Evolutionary conservation across 2,888 invertebrate species (phyloP), one percentile per base, ranked within the genome.

Genomic region (Dasypogon diadema): DNA sequence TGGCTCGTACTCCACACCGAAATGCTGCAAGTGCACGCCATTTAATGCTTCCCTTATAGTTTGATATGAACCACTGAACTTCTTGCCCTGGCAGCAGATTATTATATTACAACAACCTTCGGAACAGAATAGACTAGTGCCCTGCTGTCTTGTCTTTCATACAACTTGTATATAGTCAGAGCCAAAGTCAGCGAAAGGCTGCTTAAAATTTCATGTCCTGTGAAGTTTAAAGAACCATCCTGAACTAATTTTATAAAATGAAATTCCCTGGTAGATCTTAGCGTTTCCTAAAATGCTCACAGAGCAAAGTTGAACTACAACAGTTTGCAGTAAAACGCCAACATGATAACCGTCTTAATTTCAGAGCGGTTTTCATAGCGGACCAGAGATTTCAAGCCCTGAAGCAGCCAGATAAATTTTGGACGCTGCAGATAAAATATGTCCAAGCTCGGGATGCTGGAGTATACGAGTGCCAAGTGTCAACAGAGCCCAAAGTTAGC

Each of bases 401-500:
- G 79, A 85, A 86, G 76, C 85, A 85, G 80, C 84, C 86, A 56
- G 85, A 85, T 79, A 85, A 86, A 81, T 85, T 84, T 80, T 97
- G 96, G 96, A 96, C 95, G 56, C 88, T 97, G 80, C 95, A 96
- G 89, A 92, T 93, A 82, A 95, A 95, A 87, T 96, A 94, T 88
- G 95, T 95, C 82, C 95, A 96, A 87, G 92, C 93, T 79, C 90
- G 94, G 79, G 96, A 96, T 88, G 94, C 94, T 80, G 96, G 96
- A 79, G 90, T 94, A 84, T 96, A 96, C 88, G 96, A 96, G 89
- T 96, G 96, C 87, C 96, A 96, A 91, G 94, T 96, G 84, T 94
- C 95, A 88, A 95, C 95, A 81, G 96, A 95, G 87, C 96, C 96
- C 83, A 96, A 96, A 90, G 94, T 95, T 91, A 95, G 95, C 87